Evolutionary conservation across 2,888 invertebrate species (phyloP), one percentile per base, ranked within the genome.

Genomic region (Cephus nigrinus): DNA sequence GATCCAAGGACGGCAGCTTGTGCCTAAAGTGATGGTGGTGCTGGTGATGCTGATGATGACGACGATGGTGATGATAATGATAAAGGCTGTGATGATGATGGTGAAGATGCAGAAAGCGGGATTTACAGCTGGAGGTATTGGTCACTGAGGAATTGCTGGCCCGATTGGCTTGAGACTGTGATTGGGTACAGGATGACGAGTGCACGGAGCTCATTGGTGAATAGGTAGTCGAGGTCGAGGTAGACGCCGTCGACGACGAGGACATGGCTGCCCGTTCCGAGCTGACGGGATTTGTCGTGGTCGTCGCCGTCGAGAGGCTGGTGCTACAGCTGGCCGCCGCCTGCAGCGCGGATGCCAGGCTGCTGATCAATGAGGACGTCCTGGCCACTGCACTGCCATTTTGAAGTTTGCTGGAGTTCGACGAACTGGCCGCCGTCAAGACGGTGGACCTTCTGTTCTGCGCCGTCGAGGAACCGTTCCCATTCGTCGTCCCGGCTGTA

Each of bases 11-110:
- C 81, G 73, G 80, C 68, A 75, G 74, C 76, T 85, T 86, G 80
- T 86, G 89, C 72, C 87, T 85, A 74, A 86, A 85, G 78, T 88
- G 86, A 55, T 88, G 88, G 79, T 88, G 88, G 73, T 73, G 76
- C 68, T 88, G 87, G n/a, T 85, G 87, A 69, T 82, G 85, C 73
- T 86, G 87, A 75, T 86, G 85, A 73, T 84, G 84, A 68, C 87
- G 86, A 74, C 84, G 84, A n/a, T 85, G 86, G 31, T 87, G 86
- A 68, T 87, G 85, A 72, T 86, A 84, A 55, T 86, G 86, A 71
- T 89, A 86, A 75, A 85, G 86, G 74, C 85, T 84, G 34, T 84
- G 84, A 34, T 86, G 86, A 68, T 85, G 88, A 75, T 87, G 85
- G 34, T 83, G 84, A n/a, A 83, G 85, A 35, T 83, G 84, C 5